A percentile compares a stretch with the other conserved stretches of the same genome.
phyloP scores from a whole-genome alignment of 2,113 vertebrate genomes.

The Neoarius graeffei region DNA sequence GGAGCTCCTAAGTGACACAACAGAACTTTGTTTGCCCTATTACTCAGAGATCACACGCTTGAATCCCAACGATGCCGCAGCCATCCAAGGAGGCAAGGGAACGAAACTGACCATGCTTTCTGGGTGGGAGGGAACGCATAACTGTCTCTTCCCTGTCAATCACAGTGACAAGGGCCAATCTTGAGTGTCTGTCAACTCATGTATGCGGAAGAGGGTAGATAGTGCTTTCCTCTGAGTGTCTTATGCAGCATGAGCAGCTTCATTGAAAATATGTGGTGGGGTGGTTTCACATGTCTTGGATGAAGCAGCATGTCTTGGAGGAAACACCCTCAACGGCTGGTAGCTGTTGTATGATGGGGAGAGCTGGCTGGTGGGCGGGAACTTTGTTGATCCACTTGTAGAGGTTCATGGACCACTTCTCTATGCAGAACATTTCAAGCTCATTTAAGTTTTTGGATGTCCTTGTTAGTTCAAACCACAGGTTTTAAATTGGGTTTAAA shows the following conservation, averaged over 20 bases:
- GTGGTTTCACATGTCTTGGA: not conserved
- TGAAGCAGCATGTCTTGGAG: not conserved
- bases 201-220: not conserved
- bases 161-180: not conserved
- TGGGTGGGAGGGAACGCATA: not conserved
- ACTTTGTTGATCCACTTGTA: too few species aligned
- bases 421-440: too few species aligned
- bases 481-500: too few species aligned
- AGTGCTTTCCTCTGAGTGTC: not conserved
- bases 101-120: not conserved
- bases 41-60: not conserved
- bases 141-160: not conserved
- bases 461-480: too few species aligned
- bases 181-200: not conserved
- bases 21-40: not conserved
- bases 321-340: too few species aligned
- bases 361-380: too few species aligned
- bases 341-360: too few species aligned
- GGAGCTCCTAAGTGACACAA: not conserved
- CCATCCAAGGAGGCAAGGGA: not conserved
- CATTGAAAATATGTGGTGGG: too few species aligned
- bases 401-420: too few species aligned
- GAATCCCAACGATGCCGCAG: not conserved
- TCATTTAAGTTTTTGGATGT: too few species aligned
- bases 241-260: not conserved